These are phyloP conservation scores for Parapsyche elsis DNA, from an alignment of 1,140 invertebrate species.

Conservation along the genomic window DNA sequence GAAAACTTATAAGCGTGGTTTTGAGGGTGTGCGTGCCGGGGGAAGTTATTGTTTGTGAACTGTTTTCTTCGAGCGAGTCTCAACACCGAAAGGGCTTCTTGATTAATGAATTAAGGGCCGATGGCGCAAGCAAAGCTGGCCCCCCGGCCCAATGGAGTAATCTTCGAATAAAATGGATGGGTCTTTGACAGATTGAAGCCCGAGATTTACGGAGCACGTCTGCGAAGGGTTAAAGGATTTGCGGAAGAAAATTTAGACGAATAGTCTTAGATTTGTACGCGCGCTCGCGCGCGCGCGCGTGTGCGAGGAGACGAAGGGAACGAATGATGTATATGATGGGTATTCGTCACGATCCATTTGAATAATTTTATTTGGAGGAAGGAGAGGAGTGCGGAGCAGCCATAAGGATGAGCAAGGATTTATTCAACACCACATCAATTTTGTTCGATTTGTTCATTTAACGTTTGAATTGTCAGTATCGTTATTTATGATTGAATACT, in stretches of 20 bases:
- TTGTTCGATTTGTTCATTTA: too few species aligned
- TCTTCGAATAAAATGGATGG: constrained; percentile 47
- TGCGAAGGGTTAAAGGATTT: constrained; percentile 46
- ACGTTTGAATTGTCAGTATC: too few species aligned
- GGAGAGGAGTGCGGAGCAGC: too few species aligned
- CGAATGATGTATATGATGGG: constrained; percentile 30
- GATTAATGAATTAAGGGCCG: constrained; percentile 30
- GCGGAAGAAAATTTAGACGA: constrained; percentile 51
- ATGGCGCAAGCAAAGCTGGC: background rate
- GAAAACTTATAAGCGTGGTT: constrained; percentile 1
- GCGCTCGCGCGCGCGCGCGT: background rate
- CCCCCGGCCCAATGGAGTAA: background rate
- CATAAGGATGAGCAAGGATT: background rate
- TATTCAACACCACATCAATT: background rate
- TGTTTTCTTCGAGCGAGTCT: background rate
- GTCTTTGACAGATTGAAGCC: constrained; percentile 51
- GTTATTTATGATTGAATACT: too few species aligned
- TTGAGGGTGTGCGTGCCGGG: background rate
- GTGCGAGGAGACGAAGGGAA: background rate
- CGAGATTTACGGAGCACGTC: constrained; percentile 52
- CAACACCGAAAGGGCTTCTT: background rate
- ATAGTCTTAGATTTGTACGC: constrained; percentile 47
- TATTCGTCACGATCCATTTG: constrained; percentile 21
- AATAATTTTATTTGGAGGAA: background rate
- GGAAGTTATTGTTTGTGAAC: constrained; percentile 4